phyloP scores from a whole-genome alignment of 1,140 invertebrate species.

The Sitobion miscanthi region DNA sequence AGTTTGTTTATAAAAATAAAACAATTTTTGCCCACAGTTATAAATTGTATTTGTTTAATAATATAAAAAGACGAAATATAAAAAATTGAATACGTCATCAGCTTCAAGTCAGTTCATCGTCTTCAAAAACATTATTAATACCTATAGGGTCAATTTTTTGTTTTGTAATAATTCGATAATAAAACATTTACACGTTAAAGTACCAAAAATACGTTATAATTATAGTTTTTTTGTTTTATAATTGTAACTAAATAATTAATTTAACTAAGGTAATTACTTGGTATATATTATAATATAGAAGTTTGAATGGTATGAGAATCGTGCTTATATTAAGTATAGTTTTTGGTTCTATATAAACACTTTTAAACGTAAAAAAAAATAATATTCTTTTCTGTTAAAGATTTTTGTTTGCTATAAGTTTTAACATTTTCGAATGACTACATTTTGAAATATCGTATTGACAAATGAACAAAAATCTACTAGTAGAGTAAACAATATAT shows the following conservation, averaged over 20 bases:
- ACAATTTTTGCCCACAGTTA: not conserved
- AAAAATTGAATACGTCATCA: not conserved
- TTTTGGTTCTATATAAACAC: not conserved
- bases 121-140: too few species aligned
- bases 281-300: not conserved
- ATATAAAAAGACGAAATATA: not conserved
- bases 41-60: too few species aligned
- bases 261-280: not conserved
- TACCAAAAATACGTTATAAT: not conserved
- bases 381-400: not conserved
- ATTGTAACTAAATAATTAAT: not conserved
- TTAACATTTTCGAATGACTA: not conserved
- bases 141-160: too few species aligned
- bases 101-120: too few species aligned
- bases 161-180: not conserved
- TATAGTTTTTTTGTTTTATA: not conserved
- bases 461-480: not conserved
- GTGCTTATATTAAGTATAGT: not conserved
- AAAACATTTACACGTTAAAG: not conserved
- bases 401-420: not conserved
- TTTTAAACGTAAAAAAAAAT: not conserved
- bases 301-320: not conserved
- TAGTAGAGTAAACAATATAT: not conserved
- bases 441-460: constrained; percentile 27
- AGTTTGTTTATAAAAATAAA: not conserved